Percentiles rank a stretch among this genome's conserved stretches.
phyloP scores from a whole-genome alignment of 2,888 invertebrate genomes.

The Hecatera dysodea region DNA sequence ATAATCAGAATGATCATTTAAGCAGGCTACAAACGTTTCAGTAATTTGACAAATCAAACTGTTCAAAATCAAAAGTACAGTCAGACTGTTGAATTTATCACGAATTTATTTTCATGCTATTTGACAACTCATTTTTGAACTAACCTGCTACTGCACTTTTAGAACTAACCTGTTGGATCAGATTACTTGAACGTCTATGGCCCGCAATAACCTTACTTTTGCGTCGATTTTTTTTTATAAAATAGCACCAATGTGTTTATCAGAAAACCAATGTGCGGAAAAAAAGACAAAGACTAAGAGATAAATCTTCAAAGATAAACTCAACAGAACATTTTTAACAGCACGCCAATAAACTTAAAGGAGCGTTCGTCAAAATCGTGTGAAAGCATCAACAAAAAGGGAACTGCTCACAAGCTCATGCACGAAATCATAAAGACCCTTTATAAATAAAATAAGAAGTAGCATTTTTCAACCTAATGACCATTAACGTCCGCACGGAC shows the following conservation, averaged over 20 bases:
- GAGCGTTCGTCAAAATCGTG: slow-evolving; percentile 56
- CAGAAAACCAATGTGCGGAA: background rate
- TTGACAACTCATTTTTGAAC: no score
- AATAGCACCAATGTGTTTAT: background rate
- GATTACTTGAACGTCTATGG: no score
- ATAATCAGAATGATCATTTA: no score
- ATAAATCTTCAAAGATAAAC: slow-evolving; percentile 21
- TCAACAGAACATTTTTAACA: slow-evolving; percentile 39
- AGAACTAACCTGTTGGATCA: no score
- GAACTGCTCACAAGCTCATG: slow-evolving; percentile 37
- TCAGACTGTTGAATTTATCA: no score
- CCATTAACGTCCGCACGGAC: slow-evolving; percentile 72
- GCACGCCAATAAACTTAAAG: slow-evolving; percentile 42
- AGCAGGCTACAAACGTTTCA: no score
- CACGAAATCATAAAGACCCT: slow-evolving; percentile 55
- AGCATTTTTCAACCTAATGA: slow-evolving; percentile 73
- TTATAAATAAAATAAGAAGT: slow-evolving; percentile 66
- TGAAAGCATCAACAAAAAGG: slow-evolving; percentile 48
- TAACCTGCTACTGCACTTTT: no score
- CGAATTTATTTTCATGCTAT: no score
- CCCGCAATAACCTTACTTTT: no score
- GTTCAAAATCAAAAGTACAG: no score
- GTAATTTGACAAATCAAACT: no score
- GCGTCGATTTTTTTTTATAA: no score
- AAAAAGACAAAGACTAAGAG: slow-evolving; percentile 9